A percentile compares a stretch with the other conserved stretches of the same genome.
phyloP scores from a whole-genome alignment of 2,888 invertebrate genomes.

The Myopa tessellatipennis region DNA sequence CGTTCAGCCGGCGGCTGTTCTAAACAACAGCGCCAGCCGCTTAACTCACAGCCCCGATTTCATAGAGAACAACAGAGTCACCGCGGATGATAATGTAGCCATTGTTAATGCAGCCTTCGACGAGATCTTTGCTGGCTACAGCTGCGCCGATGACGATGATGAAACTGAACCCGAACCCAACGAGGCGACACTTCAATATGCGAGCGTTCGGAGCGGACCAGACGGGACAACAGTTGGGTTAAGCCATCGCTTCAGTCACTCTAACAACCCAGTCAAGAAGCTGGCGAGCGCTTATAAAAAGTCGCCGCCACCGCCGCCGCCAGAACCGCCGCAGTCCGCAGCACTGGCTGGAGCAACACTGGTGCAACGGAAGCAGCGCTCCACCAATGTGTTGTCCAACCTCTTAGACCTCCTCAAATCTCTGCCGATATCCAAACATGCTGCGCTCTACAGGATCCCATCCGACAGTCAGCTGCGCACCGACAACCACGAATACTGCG shows the following conservation, averaged over 20 bases:
- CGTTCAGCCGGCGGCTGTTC: not conserved
- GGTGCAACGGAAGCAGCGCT: conserved; percentile 49
- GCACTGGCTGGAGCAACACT: conserved; percentile 44
- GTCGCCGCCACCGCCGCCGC: conserved; percentile 37
- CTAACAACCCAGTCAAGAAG: conserved; percentile 57
- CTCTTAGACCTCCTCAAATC: conserved; percentile 61
- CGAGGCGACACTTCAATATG: conserved; percentile 49
- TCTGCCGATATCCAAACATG: conserved; percentile 7
- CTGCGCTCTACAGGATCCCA: conserved; percentile 47
- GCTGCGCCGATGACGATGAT: conserved; percentile 45
- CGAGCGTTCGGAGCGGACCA: conserved; percentile 13
- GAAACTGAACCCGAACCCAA: conserved; percentile 47
- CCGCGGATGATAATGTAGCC: conserved; percentile 53
- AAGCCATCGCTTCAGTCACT: conserved; percentile 43
- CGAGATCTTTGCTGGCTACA: conserved; percentile 63
- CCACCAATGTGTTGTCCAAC: conserved; percentile 58
- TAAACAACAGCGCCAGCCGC: conserved; percentile 21
- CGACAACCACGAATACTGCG: conserved; percentile 25
- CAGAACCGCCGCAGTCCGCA: conserved; percentile 39
- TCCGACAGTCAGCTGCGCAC: conserved; percentile 55
- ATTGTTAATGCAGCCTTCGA: conserved; percentile 65
- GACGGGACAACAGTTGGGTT: conserved; percentile 12
- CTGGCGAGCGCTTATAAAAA: conserved; percentile 49
- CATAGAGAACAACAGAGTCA: conserved; percentile 15
- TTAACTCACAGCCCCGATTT: conserved; percentile 38